Evolutionary conservation across 1,140 invertebrate species (phyloP).

Genomic region (Halesus radiatus): DNA sequence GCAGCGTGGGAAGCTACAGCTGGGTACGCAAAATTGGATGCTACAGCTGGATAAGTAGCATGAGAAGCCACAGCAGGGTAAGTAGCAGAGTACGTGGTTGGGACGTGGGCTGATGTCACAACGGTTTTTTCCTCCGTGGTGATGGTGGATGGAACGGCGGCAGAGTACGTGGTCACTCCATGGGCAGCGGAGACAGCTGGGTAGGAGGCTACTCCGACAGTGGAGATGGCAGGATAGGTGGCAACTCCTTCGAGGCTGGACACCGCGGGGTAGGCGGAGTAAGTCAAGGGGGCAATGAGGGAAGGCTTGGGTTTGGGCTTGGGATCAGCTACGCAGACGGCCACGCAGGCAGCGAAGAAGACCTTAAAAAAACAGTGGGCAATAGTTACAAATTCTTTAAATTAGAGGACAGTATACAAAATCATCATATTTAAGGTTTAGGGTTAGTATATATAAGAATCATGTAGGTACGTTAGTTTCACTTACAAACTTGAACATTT

Average conservation of each 20-base stretch:
- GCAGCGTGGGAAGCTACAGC: constrained; percentile 8
- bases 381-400: neutral
- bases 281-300: constrained; percentile 68
- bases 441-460: too few species aligned
- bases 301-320: constrained; percentile 63
- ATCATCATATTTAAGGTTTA: too few species aligned
- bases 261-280: constrained; percentile 61
- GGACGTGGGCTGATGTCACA: too few species aligned
- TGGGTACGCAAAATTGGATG: neutral
- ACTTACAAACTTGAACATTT: constrained; percentile 59
- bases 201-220: constrained; percentile 31
- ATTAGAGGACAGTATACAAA: neutral
- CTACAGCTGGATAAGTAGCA: constrained; percentile 50
- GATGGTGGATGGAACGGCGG: too few species aligned
- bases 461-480: too few species aligned
- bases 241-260: constrained; percentile 61
- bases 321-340: constrained; percentile 69
- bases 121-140: too few species aligned
- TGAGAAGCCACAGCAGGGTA: constrained; percentile 30
- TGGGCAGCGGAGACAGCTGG: constrained; percentile 1
- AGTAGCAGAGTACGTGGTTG: neutral
- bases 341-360: constrained; percentile 67
- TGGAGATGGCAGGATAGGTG: constrained; percentile 58
- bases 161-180: neutral
- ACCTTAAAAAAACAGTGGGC: constrained; percentile 59